These are phyloP conservation scores for Coracias cyanogaster DNA, from an alignment of 2,797 vertebrate genomes.

Conservation along the genomic window DNA sequence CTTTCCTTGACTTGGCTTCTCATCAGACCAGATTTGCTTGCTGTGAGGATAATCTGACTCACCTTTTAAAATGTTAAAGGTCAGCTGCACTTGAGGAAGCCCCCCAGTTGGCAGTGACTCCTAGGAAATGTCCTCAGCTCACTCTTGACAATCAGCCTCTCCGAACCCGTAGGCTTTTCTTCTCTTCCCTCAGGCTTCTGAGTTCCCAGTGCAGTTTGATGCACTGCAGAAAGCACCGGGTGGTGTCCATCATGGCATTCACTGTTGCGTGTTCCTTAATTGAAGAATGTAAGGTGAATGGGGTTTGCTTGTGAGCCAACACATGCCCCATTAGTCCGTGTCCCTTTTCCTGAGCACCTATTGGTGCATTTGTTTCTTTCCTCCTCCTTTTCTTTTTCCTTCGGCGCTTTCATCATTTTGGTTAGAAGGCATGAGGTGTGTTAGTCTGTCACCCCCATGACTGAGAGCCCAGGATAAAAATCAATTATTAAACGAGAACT, in stretches of 20 bases:
- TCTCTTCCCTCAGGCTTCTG: neutral
- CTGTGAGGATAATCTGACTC: conserved; percentile 20
- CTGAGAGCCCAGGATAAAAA: neutral
- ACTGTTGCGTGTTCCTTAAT: neutral
- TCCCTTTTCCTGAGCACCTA: neutral
- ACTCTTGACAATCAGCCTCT: neutral
- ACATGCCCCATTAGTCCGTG: neutral
- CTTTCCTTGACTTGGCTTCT: neutral
- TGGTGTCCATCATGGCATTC: neutral
- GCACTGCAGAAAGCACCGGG: neutral
- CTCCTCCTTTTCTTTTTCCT: neutral
- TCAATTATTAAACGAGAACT: neutral
- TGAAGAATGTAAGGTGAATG: neutral
- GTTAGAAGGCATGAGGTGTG: neutral
- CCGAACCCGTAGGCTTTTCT: neutral
- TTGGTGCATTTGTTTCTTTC: neutral
- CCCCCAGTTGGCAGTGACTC: neutral
- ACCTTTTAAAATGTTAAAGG: conserved; percentile 27
- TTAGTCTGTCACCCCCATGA: neutral
- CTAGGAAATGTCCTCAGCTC: neutral
- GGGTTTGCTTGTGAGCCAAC: neutral
- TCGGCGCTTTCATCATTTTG: neutral
- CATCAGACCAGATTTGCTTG: neutral
- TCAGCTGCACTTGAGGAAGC: neutral
- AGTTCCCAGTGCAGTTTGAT: neutral